Evolutionary conservation across 2,888 invertebrate genomes (phyloP).

Genomic region (Xylophagus ater): DNA sequence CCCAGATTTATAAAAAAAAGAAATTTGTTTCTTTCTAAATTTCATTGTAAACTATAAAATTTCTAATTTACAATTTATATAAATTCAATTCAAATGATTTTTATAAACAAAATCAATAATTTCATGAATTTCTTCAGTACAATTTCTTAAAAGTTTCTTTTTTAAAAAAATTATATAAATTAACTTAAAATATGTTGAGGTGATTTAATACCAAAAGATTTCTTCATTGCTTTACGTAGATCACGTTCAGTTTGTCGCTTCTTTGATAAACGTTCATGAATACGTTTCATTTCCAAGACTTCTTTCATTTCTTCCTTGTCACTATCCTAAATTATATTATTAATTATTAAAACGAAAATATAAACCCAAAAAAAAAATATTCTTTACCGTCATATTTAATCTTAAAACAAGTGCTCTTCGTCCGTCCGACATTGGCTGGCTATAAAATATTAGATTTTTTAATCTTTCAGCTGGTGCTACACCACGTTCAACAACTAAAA

Average conservation of each 20-base stretch:
- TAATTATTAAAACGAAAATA: not conserved
- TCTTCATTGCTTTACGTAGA: constrained; percentile 26
- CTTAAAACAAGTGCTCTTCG: constrained; percentile 75
- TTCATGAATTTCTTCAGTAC: no score
- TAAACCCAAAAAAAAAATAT: not conserved
- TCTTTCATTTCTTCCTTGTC: constrained; percentile 92
- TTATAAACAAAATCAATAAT: no score
- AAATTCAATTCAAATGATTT: no score
- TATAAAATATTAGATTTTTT: constrained; percentile 79
- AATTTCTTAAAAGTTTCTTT: no score
- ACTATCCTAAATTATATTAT: constrained; percentile 53
- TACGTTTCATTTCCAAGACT: constrained; percentile 78
- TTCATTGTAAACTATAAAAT: no score
- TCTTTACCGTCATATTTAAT: constrained; percentile 71
- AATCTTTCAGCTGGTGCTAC: constrained; percentile 80
- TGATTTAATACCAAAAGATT: constrained; percentile 27
- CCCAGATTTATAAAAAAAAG: no score
- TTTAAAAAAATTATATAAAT: no score
- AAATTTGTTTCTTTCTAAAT: no score
- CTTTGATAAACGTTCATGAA: constrained; percentile 67
- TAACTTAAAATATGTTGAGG: no score
- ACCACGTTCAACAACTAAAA: constrained; percentile 93
- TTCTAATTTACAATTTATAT: no score
- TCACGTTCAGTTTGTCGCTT: constrained; percentile 46
- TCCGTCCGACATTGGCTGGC: constrained; percentile 87